Evolutionary conservation across 2,888 invertebrate species (phyloP), one percentile per base, ranked within the genome.

Genomic region (Lysandra coridon): DNA sequence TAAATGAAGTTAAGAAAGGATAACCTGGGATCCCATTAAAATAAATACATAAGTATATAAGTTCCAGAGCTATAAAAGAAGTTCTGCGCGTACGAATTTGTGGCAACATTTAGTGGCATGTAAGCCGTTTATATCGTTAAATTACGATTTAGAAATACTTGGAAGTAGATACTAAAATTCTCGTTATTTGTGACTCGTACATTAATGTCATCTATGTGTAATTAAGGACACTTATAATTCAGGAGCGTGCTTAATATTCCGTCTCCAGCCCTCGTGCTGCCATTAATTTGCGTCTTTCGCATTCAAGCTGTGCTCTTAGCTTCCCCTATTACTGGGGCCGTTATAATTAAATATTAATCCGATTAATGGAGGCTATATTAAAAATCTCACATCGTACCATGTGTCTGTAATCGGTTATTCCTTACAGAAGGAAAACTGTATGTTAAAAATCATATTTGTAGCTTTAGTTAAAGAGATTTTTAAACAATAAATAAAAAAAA

Each of bases 301-400:
- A 90, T 90, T 91, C 89, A 87, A 86, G 85, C 86, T 84, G 86
- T 87, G 85, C 88, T 81, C 80, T 75, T 86, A 84, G 85, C 85
- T 88, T 87, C 88, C 88, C 90, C 90, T 88, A 88, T 88, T 87
- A 88, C 57, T 86, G 84, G 86, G 86, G 88, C 89, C 88, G 90
- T 93, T 92, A 92, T 92, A 92, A 93, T 93, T 93, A 92, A 93
- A 92, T 91, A 91, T 91, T 91, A 91, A 93, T 92, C 89, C 87
- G 80, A 84, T 85, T 86, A 85, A 40, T 60, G 74, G 3, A 60
- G 49, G 30, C 37, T 64, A 76, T 79, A 80, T 78, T 80, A 79
- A 80, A 81, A 81, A 74, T 49, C 44, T n/a, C 17, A 73, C 12
- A 5, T 1, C 17, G 23, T 49, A 44, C 23, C 49, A 23, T 75